Conservation (phyloP, 2,113 vertebrate genomes). For the Lepisosteus oculatus region DNA sequence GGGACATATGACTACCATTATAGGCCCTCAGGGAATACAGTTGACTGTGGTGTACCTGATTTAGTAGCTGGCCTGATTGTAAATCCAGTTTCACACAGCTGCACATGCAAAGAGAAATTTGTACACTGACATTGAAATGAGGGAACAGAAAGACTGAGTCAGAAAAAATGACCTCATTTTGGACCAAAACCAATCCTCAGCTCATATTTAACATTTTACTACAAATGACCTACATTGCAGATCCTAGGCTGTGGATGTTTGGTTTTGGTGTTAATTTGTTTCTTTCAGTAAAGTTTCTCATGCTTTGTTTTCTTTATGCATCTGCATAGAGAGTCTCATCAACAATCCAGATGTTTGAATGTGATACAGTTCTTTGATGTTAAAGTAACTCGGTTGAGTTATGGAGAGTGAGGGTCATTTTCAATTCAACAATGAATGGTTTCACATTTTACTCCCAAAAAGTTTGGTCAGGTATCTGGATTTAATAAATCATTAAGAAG, state of each 20-base stretch:
- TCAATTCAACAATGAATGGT: too few relatives aligned
- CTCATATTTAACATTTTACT: not conserved
- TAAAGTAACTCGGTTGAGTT: too few relatives aligned
- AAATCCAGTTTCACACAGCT: slow-evolving; percentile 6
- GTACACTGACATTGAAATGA: slow-evolving; percentile 3
- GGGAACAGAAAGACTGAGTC: slow-evolving; percentile 13
- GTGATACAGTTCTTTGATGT: too few relatives aligned
- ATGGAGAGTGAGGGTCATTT: too few relatives aligned
- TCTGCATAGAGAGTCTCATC: too few relatives aligned
- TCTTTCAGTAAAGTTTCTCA: too few relatives aligned
- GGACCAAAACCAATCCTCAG: not conserved
- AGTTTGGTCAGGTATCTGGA: too few relatives aligned
- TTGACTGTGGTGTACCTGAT: slow-evolving; percentile 1
- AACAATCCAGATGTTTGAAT: too few relatives aligned
- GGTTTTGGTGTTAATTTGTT: not conserved
- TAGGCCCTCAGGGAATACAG: not conserved
- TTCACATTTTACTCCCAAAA: too few relatives aligned
- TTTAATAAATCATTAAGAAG: too few relatives aligned
- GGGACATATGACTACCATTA: slow-evolving; percentile 16
- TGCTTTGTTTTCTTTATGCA: too few relatives aligned
- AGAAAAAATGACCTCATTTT: slow-evolving; percentile 13
- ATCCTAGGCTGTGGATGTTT: not conserved
- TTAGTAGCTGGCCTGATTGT: not conserved
- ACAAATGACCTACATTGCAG: slow-evolving; percentile 2
- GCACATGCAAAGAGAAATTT: not conserved